A percentile compares a stretch with the other conserved stretches of the same genome.
Evolutionary conservation across 2,113 vertebrate genomes (phyloP).

Genomic region (Dromaius novaehollandiae): DNA sequence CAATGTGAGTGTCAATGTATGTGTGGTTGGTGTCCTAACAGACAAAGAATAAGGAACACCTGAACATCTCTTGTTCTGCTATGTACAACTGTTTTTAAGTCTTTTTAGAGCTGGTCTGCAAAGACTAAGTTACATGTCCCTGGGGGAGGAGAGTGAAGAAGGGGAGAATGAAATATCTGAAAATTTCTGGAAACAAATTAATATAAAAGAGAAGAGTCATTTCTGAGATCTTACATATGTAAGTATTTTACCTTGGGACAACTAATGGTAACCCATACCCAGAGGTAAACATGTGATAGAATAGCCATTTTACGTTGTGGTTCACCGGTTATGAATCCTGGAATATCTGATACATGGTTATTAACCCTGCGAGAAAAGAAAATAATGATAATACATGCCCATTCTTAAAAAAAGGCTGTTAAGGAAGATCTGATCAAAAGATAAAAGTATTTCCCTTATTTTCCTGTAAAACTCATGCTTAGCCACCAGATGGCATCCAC

Average conservation of each 20-base stretch:
- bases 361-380: neutral
- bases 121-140: neutral
- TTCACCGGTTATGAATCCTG: neutral
- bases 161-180: neutral
- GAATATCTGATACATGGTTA: neutral
- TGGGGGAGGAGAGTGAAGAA: neutral
- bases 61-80: neutral
- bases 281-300: neutral
- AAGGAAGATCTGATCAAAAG: fast-evolving
- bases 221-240: neutral
- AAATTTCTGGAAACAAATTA: neutral
- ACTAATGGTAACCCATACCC: neutral
- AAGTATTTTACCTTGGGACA: neutral
- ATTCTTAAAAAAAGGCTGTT: neutral
- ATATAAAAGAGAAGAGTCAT: neutral
- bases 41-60: neutral
- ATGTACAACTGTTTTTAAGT: neutral
- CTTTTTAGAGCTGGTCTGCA: neutral
- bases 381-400: fast-evolving
- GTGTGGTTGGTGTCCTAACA: neutral
- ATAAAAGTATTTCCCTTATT: fast-evolving
- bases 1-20: neutral
- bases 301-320: neutral
- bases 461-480: neutral
- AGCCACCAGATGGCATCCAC: conserved; percentile 59